Base-by-base conservation (phyloP, 2,888 invertebrate species). In the Zonitis immaculata region DNA sequence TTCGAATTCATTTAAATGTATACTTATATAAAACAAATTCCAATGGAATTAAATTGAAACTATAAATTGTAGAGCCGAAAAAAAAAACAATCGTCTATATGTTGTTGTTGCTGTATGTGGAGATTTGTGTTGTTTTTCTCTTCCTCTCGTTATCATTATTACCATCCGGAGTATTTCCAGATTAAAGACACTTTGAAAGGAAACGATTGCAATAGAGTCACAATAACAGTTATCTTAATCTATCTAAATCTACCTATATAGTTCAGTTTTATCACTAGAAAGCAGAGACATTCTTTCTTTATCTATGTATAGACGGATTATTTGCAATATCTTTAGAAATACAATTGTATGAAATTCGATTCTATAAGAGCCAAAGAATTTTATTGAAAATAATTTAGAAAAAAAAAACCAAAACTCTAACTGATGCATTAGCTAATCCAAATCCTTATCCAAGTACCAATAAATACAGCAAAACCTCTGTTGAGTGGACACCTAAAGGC, bases 181-280 rank as follows among this genome's bases (percentile, higher is more conserved):
- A 39, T 39, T 39, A 20, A n/a, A 39, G 20, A 39, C 39, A 39
- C n/a, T 39, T 39, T 39, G 9, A 39, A 39, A 39, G 39, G 18
- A 39, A n/a, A 39, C 11, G 39, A 18, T 20, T 39, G 39, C 39
- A 39, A 20, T 20, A 20, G 39, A 39, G 39, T n/a, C 1, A 39
- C 39, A 39, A 20, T 39, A 39, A 39, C 18, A 39, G 39, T 39
- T 39, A 69, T 69, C 71, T 71, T 72, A 70, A 73, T 72, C 71
- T 69, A 69, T 71, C 71, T 71, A 71, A 73, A 72, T 73, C 73
- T 72, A 71, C 69, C 70, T 70, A 72, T 69, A 72, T 64, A 66
- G 67, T 64, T 56, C 54, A 60, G 67, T 61, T 69, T 71, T 72
- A 73, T 72, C 72, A 70, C 58, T 62, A 57, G 59, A 68, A 67